Percentiles rank a stretch among this genome's conserved stretches.
Evolutionary conservation across 2,888 invertebrate genomes (phyloP).

Genomic region (Oscheius onirici): DNA sequence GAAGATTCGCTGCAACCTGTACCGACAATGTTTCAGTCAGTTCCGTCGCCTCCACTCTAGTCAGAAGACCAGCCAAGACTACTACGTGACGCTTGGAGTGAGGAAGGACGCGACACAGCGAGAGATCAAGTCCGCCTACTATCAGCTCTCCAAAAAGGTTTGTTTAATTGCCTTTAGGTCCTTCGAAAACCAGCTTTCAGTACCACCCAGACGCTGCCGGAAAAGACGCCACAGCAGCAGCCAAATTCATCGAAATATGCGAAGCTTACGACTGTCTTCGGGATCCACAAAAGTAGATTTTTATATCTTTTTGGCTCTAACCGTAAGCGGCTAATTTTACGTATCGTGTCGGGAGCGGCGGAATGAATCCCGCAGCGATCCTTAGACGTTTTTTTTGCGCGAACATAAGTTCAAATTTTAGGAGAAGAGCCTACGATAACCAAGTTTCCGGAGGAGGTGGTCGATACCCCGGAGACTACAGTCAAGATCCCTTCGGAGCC

Average conservation of each 20-base stretch:
- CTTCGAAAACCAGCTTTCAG: constrained; percentile 3
- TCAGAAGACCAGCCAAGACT: background rate
- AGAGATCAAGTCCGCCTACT: constrained; percentile 34
- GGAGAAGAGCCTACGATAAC: constrained; percentile 31
- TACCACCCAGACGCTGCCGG: constrained; percentile 36
- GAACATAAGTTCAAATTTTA: background rate
- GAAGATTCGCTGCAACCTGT: no score
- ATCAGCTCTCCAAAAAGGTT: constrained; percentile 34
- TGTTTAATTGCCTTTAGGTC: no score
- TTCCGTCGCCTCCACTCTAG: no score
- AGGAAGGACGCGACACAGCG: constrained; percentile 25
- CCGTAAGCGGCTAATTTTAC: no score
- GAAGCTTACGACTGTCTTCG: constrained; percentile 33
- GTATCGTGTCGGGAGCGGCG: no score
- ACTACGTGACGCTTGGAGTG: constrained; percentile 25
- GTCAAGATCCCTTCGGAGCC: constrained; percentile 5
- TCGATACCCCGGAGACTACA: constrained; percentile 23
- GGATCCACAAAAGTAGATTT: constrained; percentile 26
- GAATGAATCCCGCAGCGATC: no score
- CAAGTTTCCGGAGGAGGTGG: constrained; percentile 13
- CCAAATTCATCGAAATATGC: constrained; percentile 26
- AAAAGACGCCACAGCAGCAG: background rate
- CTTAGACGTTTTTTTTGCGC: no score
- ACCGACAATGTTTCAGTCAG: no score
- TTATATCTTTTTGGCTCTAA: background rate